A percentile compares a stretch with the other conserved stretches of the same genome.
Evolutionary conservation across 2,888 invertebrate genomes (phyloP).

Genomic region (Liopterus haemorrhoidalis): DNA sequence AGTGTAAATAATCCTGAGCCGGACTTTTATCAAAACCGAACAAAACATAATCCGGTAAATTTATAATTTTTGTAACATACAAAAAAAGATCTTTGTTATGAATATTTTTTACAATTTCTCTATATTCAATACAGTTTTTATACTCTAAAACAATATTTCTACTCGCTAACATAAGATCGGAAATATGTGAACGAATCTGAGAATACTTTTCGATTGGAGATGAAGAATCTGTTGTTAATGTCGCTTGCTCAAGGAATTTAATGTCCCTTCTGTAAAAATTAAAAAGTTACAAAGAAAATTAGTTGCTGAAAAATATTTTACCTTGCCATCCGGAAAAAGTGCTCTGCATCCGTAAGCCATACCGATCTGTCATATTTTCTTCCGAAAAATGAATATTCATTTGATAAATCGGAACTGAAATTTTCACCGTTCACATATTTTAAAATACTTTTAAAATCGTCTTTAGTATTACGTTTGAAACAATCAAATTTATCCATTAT

Average conservation of each 20-base stretch:
- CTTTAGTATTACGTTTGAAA: too few relatives aligned
- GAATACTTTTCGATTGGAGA: constrained; percentile 10
- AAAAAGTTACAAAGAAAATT: neutral
- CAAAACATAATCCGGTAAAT: constrained; percentile 17
- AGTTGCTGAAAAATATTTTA: neutral
- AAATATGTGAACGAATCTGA: constrained; percentile 9
- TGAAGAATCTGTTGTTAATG: constrained; percentile 8
- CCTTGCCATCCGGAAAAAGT: constrained; percentile 10
- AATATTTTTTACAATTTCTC: neutral
- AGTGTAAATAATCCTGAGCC: constrained; percentile 15
- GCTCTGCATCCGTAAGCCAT: constrained; percentile 8
- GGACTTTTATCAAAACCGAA: constrained; percentile 8
- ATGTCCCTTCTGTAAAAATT: constrained; percentile 8
- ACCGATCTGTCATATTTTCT: constrained; percentile 5
- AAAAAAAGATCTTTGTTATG: constrained; percentile 4
- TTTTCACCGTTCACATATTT: too few relatives aligned
- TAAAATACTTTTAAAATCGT: too few relatives aligned
- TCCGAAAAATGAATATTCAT: constrained; percentile 12
- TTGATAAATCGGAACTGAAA: too few relatives aligned
- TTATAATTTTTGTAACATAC: constrained; percentile 4
- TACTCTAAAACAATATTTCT: constrained; percentile 9
- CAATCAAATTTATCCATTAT: too few relatives aligned
- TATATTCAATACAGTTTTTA: neutral
- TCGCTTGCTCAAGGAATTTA: constrained; percentile 11
- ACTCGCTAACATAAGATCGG: constrained; percentile 11